Evolutionary conservation across 2,113 vertebrate genomes (phyloP), one percentile per base, ranked within the genome.

Genomic region (Paramormyrops kingsleyae): DNA sequence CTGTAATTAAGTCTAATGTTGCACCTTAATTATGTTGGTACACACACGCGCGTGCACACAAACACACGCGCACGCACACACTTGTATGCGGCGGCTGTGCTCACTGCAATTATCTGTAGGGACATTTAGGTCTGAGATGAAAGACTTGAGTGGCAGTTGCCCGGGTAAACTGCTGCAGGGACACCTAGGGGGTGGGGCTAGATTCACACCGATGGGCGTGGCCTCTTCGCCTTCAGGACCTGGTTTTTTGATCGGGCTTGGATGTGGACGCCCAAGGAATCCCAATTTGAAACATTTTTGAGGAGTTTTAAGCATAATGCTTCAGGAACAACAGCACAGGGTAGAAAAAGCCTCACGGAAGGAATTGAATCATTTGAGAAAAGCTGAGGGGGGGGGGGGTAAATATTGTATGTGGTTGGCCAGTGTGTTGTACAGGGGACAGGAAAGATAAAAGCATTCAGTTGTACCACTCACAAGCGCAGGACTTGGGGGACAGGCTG

Each of bases 21-120:
- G 88, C 46, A 39, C 88, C 88, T 83, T 89, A 89, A 89, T 89
- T 89, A 89, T 89, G 88, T 89, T 56, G 88, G 88, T 80, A 52
- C 50, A 89, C 70, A 89, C 74, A 39, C 24, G 24, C 46, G 49
- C 49, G 6, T 12, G 80, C 47, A 83, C 74, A 80, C 2, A 53
- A 27, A 52, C 31, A 83, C 46, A 24, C 27, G 15, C 70, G 1
- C 62, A 31, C 88, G 19, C 88, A 89, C 66, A 89, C 88, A 83
- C 70, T 46, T 3, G 0, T 47, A 88, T 24, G 42, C 59, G 5
- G 21, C 39, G 42, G 3, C 21, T 42, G 70, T 35, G 27, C 27
- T 39, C 70, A 2, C 13, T 31, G 70, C 6, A 74, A 74, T 66
- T 27, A 35, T 12, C n/a, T 35, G 66, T 1, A 9, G 56, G 56